Evolutionary conservation across 2,797 vertebrate species (phyloP), one percentile per base, ranked within the genome.

Genomic region (Lepus townsendii): DNA sequence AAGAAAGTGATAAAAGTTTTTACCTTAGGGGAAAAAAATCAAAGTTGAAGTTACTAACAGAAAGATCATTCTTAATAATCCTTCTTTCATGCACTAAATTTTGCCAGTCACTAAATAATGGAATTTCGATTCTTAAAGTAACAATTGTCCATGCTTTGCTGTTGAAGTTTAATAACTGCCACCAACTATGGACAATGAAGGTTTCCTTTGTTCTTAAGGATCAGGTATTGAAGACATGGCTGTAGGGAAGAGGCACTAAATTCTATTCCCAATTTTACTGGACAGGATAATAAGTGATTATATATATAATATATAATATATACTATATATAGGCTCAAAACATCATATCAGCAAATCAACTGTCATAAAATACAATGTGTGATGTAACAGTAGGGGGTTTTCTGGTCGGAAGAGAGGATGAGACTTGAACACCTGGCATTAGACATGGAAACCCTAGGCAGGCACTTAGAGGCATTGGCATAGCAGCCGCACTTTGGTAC

Each of bases 231-330:
- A 96, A 88, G 54, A 89, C 26, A 79, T 38, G 3, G 9, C 54
- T 88, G 62, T 30, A 62, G 16, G 60, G 83, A 92, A 95, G 71
- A 95, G 79, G 83, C 91, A 88, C 24, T 75, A 77, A 88, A 57
- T 83, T 96, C 88, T 52, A 83, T 84, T 92, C 38, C 42, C 71
- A 71, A 69, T 94, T 97, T 95, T 94, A 91, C 19, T 63, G 73
- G 26, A 35, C 90, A 95, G 24, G 50, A 85, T 24, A 22, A 91
- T 9, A 78, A 92, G 5, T 73, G 4, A 78, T 87, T 20, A 57
- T 20, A 47, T 57, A 57, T 20, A 5, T 57, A 57, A 19, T 50
- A 80, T 93, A 93, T 87, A 54, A 54, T 57, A 57, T 20, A 16
- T 57, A 57, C 63, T 88, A 19, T 42, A 83, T 93, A 93, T 86